These are phyloP conservation scores for Drosophila antonietae DNA, from an alignment of 2,888 invertebrate genomes.

Conservation along the genomic window DNA sequence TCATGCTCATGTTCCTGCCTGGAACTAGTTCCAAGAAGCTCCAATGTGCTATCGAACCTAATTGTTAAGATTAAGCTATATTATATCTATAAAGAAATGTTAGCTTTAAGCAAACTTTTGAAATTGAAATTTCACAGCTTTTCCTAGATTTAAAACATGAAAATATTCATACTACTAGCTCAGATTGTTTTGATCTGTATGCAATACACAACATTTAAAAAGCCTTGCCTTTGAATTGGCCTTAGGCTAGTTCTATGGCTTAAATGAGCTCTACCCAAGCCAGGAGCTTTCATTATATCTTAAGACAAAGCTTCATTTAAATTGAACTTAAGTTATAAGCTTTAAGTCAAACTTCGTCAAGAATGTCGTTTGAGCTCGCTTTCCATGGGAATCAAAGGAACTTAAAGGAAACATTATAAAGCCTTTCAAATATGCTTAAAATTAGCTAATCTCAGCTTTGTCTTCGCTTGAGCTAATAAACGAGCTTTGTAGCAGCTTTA, in stretches of 20 bases:
- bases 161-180: background rate
- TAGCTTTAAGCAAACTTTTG: background rate
- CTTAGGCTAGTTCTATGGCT: background rate
- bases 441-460: too few species aligned
- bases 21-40: constrained; percentile 14
- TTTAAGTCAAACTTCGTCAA: too few species aligned
- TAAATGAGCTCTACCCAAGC: background rate
- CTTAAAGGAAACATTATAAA: too few species aligned
- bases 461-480: background rate
- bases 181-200: background rate
- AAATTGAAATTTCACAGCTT: background rate
- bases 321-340: too few species aligned
- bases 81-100: too few species aligned
- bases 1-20: background rate
- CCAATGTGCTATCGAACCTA: background rate
- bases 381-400: too few species aligned
- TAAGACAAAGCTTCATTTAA: background rate
- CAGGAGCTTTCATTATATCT: too few species aligned
- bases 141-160: background rate
- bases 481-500: too few species aligned
- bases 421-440: too few species aligned
- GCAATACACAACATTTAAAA: background rate
- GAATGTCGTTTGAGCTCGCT: too few species aligned
- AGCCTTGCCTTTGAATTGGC: too few species aligned
- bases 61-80: background rate